Evolutionary conservation across 2,797 vertebrate species (phyloP), one percentile per base, ranked within the genome.

Genomic region (Tragelaphus eurycerus): DNA sequence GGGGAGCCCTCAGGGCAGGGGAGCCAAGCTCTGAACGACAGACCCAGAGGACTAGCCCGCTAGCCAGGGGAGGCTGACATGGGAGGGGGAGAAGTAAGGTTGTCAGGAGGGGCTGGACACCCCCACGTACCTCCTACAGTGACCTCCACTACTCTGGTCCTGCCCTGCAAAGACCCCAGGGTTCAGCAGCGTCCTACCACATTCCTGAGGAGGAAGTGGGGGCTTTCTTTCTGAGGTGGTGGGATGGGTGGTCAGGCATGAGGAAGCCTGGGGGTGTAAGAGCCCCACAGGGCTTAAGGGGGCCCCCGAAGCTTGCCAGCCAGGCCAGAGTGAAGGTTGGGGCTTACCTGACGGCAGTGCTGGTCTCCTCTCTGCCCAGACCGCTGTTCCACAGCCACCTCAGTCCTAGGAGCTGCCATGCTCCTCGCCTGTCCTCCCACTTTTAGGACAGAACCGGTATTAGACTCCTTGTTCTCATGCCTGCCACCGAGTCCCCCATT

Each of bases 51-150:
- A 34, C 17, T 17, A 31, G 50, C 46, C 57, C 1, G 0, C 23
- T 3, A 3, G n/a, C 29, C 6, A 0, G 14, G 29, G 11, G 55
- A 11, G 14, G 10, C 3, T 4, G 4, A 52, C 67, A 23, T n/a
- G 3, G 23, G 71, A 81, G 3, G 3, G 15, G 74, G 16, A 27
- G 9, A 19, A 16, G 34, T 7, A 9, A 16, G 46, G 74, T 9
- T 27, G 14, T 10, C 13, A 19, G 54, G 31, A 19, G 78, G 6
- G 31, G 71, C 54, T 1, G 13, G 62, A 25, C 5, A 8, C 46
- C 71, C 34, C 7, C 1, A 48, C 10, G 78, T 27, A 9, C 17
- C 17, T 29, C 13, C 52, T 86, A 1, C 0, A 23, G 52, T 29
- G 59, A 7, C 31, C 52, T 55, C 67, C 34, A 31, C 55, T 38